Evolutionary conservation across 2,797 vertebrate species (phyloP).

Genomic region (Cuniculus paca): DNA sequence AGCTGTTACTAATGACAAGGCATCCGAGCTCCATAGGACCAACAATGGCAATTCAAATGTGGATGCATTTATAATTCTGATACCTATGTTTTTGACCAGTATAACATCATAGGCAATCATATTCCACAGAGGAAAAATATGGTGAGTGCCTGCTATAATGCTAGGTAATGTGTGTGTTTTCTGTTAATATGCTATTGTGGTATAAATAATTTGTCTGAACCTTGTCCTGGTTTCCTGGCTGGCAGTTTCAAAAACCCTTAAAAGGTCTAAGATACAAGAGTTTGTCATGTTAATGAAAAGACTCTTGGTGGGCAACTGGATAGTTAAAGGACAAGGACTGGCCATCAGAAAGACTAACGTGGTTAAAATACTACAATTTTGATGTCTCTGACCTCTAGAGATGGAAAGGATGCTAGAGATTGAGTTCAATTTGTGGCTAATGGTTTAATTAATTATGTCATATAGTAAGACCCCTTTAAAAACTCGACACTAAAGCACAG

Average conservation of each 20-base stretch:
- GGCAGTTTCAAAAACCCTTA: neutral
- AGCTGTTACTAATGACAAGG: conserved; percentile 52
- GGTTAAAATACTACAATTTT: neutral
- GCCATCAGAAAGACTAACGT: neutral
- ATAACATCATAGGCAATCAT: neutral
- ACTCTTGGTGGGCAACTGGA: neutral
- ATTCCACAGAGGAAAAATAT: conserved; percentile 35
- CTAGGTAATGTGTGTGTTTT: neutral
- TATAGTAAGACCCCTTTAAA: neutral
- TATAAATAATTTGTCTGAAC: neutral
- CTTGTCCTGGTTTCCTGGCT: conserved; percentile 8
- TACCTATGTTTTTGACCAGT: conserved; percentile 10
- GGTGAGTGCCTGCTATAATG: neutral
- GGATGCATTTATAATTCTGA: neutral
- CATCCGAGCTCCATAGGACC: neutral
- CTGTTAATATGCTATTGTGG: neutral
- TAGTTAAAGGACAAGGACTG: neutral
- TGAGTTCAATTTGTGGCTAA: neutral
- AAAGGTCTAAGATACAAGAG: neutral
- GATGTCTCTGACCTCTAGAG: neutral
- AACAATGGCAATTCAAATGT: conserved; percentile 50
- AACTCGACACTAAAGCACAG: neutral
- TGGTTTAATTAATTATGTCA: neutral
- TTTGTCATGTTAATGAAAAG: neutral
- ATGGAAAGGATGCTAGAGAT: neutral